Evolutionary conservation across 2,113 vertebrate genomes (phyloP).

Genomic region (Rhabdomys dilectus): DNA sequence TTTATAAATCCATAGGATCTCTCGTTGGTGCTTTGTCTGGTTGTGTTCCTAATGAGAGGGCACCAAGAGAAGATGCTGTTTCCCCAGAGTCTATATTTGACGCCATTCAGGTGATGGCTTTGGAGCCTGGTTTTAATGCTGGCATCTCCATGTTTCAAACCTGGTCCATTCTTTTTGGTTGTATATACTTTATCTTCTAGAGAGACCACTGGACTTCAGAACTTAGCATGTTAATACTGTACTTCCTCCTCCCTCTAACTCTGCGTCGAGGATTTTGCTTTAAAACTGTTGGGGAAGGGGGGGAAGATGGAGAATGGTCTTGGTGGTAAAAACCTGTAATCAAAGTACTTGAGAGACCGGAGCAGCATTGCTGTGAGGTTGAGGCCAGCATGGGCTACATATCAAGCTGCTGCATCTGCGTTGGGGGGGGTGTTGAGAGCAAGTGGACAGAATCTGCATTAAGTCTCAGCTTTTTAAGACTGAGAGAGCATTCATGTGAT

Average conservation of each 20-base stretch:
- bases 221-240: not conserved
- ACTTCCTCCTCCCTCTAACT: not conserved
- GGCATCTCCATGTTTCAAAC: not conserved
- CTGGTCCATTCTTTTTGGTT: not conserved
- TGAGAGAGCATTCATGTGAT: not conserved
- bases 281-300: constrained; percentile 48
- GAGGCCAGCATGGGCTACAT: not conserved
- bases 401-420: not conserved
- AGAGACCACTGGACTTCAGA: constrained; percentile 11
- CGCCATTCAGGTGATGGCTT: constrained; percentile 2
- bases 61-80: constrained; percentile 10
- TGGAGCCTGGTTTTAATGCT: constrained; percentile 31
- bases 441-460: constrained; percentile 6
- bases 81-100: constrained; percentile 27
- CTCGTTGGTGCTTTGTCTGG: constrained; percentile 25
- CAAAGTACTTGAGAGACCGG: not conserved
- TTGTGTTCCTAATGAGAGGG: constrained; percentile 43
- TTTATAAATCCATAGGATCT: constrained; percentile 46
- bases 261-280: constrained; percentile 9
- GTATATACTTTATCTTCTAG: not conserved
- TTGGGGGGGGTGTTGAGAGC: not conserved
- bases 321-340: not conserved
- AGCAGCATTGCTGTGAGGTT: not conserved
- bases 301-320: not conserved
- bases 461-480: constrained; percentile 19